These are phyloP conservation scores for Melanostoma mellinum DNA, from an alignment of 2,888 invertebrate species.

Conservation along the genomic window DNA sequence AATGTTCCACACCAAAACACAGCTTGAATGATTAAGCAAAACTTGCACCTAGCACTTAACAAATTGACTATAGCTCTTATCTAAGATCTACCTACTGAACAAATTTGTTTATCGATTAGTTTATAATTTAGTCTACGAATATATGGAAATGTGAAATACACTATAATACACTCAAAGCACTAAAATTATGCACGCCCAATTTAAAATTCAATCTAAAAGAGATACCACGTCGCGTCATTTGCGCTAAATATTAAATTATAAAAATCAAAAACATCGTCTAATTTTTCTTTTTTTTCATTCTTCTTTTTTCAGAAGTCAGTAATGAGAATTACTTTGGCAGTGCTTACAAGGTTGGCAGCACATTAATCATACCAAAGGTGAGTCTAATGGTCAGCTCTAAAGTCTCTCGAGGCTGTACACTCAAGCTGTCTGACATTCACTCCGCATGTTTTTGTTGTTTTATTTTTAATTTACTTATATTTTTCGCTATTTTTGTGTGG, in stretches of 20 bases:
- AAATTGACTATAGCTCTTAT: too few species aligned
- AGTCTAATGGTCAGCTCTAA: conserved; percentile 69
- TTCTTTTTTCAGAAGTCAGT: conserved; percentile 75
- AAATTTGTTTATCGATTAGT: too few species aligned
- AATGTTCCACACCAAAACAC: too few species aligned
- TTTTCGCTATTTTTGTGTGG: conserved; percentile 45
- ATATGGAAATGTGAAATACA: background rate
- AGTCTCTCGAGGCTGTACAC: conserved; percentile 58
- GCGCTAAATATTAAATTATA: conserved; percentile 31
- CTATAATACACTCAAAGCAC: background rate
- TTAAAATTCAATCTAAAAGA: background rate
- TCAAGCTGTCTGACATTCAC: conserved; percentile 17
- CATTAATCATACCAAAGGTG: conserved; percentile 77
- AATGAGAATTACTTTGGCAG: conserved; percentile 77
- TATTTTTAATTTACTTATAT: conserved; percentile 62
- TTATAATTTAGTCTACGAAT: too few species aligned
- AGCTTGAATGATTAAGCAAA: too few species aligned
- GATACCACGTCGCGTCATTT: background rate
- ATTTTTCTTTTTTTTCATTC: conserved; percentile 46
- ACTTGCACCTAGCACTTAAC: too few species aligned
- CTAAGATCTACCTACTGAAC: too few species aligned
- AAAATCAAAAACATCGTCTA: conserved; percentile 1
- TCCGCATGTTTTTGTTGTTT: conserved; percentile 15
- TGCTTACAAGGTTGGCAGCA: conserved; percentile 76
- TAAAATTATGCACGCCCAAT: conserved; percentile 14